A percentile compares a stretch with the other conserved stretches of the same genome.
Evolutionary conservation across 2,888 invertebrate species (phyloP).

Genomic region (Tiliacea aurago): DNA sequence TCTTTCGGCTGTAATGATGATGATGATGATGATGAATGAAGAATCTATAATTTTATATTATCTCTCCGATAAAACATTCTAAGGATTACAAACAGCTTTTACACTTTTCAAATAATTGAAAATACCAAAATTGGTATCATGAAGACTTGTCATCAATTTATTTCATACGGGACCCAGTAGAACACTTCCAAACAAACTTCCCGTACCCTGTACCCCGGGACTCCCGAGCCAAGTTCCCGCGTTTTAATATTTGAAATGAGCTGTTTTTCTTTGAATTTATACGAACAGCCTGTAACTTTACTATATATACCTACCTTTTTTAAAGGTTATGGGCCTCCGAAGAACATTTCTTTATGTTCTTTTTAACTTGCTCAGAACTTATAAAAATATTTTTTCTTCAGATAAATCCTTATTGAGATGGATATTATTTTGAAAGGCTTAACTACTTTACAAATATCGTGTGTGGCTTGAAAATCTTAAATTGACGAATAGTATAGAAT

Average conservation of each 20-base stretch:
- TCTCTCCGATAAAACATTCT: too few relatives aligned
- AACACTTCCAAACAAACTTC: slow-evolving; percentile 49
- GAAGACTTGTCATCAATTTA: not conserved
- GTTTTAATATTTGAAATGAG: slow-evolving; percentile 81
- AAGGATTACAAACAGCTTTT: not conserved
- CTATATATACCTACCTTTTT: slow-evolving; percentile 66
- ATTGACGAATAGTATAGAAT: not conserved
- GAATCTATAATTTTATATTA: not conserved
- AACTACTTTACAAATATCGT: not conserved
- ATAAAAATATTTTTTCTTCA: slow-evolving; percentile 49
- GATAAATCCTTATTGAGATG: slow-evolving; percentile 47
- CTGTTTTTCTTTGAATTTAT: slow-evolving; percentile 75
- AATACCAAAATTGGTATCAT: too few relatives aligned
- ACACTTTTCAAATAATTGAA: not conserved
- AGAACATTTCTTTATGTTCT: slow-evolving; percentile 64
- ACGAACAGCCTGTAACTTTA: slow-evolving; percentile 63
- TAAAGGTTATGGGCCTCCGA: slow-evolving; percentile 67
- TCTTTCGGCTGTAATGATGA: too few relatives aligned
- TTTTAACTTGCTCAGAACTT: slow-evolving; percentile 60
- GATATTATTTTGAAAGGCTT: slow-evolving; percentile 29
- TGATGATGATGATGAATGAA: too few relatives aligned
- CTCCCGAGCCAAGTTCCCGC: slow-evolving; percentile 56
- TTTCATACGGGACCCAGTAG: slow-evolving; percentile 41
- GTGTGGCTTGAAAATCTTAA: not conserved
- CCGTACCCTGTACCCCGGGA: slow-evolving; percentile 55